Base-by-base conservation (phyloP, 2,113 vertebrate species). In the Bubo scandiacus region DNA sequence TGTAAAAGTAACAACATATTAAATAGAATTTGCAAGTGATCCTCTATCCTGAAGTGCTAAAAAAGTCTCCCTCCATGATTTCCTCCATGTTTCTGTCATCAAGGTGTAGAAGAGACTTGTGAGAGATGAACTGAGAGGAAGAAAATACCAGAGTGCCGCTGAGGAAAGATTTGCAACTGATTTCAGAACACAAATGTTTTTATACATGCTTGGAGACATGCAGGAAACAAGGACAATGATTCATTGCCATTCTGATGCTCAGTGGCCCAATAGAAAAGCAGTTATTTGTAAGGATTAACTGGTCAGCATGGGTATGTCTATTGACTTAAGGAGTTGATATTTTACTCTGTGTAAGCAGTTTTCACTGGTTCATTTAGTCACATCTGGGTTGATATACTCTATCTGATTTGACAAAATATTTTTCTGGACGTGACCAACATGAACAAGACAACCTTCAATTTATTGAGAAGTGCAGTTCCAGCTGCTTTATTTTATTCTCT, bases 221-320 rank as follows among this genome's bases (percentile, higher is more conserved):
- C 8, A 66, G 57, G 15, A 49, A 70, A 57, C 4, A 71, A 85
- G 34, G 36, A 58, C 23, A 91, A 91, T 38, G n/a, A 58, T 66
- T 92, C 18, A 20, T 47, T 55, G 32, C 32, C 47, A 11, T 54
- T 82, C 42, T 36, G 43, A 51, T 12, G 8, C 21, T 66, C 59
- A 71, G 55, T n/a, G 51, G 12, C 42, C 14, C 18, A 19, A 18
- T 12, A 80, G 13, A 67, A 90, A 84, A 77, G 30, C 1, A 61
- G 27, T 29, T 86, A 19, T 25, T 36, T 29, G 17, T 82, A 73
- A 54, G 32, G 9, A 42, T 73, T 70, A 27, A 52, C 18, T 86
- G 43, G 15, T 52, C 1, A 1, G 9, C 29, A 23, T 70, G 13
- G 5, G 6, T 52, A 15, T 3, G 4, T 52, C n/a, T 55, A 4